Base-by-base conservation (phyloP, 2,888 invertebrate species). In the Drosophila koepferae region DNA sequence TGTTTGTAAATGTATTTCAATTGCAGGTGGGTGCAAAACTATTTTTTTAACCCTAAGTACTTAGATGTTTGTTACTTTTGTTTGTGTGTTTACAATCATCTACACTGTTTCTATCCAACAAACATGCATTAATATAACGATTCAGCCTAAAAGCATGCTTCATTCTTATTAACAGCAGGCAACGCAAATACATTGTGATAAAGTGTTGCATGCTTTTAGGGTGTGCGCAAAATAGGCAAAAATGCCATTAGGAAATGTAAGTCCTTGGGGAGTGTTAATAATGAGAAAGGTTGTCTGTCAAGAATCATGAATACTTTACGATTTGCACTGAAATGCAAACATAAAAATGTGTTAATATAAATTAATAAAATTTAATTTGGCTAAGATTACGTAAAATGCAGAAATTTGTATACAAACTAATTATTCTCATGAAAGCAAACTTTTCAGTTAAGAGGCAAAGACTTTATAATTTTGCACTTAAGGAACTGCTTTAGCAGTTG, bases 21-120 rank as follows among this genome's bases (percentile, higher is more conserved):
- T 63, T 61, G 60, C 73, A 80, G 75, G 80, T 80, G 80, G 80
- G 80, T 80, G 59, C 68, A 12, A 60, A 62, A 72, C 44, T 74
- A 41, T 43, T 59, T 62, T 58, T 62, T 58, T 23, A 44, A 55
- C 68, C 41, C 41, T 51, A 63, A 70, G 41, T 65, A 58, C 48
- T 58, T 72, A 63, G 65, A 23, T 72, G 55, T 66, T 49, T 80
- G 63, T 66, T 61, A 36, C 48, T 34, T 68, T 55, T 61, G 59
- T 74, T 63, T 78, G 34, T 78, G 63, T 74, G 64, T 72, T 68
- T 36, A 61, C 34, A 34, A 51, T 74, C 64, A 71, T 81, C 64
- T 54, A 68, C 65, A 71, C 58, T 58, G 40, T 48, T 55, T 55
- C 34, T 63, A 53, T 49, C 53, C 40, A 63, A 61, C 49, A 67